phyloP scores from a whole-genome alignment of 92 coral and sea anemone genomes.

The Scolanthus callimorphus region DNA sequence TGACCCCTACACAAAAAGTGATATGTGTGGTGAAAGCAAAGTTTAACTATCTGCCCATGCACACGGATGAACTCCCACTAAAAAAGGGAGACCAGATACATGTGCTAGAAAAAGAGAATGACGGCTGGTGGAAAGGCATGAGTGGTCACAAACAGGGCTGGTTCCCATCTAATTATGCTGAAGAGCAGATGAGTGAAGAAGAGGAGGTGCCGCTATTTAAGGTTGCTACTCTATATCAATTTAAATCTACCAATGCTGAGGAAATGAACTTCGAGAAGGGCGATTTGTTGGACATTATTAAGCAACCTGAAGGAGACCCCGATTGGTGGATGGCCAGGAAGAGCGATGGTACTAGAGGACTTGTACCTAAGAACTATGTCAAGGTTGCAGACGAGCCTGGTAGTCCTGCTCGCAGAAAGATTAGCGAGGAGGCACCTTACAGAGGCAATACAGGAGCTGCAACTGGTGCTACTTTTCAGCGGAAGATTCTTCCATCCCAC shows the following conservation, averaged over 20 bases:
- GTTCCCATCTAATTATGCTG: slow-evolving; percentile 92
- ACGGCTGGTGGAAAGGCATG: slow-evolving; percentile 98
- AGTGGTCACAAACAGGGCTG: slow-evolving; percentile 69
- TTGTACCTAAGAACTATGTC: slow-evolving; percentile 95
- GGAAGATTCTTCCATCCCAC: slow-evolving; percentile 40
- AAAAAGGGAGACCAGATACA: slow-evolving; percentile 75
- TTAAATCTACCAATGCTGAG: slow-evolving; percentile 68
- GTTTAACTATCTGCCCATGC: slow-evolving; percentile 73
- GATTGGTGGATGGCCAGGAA: slow-evolving; percentile 97
- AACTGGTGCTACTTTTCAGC: slow-evolving; percentile 5
- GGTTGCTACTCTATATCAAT: slow-evolving; percentile 80
- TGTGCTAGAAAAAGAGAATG: slow-evolving; percentile 90
- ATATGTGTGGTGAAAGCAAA: slow-evolving; percentile 71
- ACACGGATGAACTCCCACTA: slow-evolving; percentile 85
- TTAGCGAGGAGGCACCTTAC: slow-evolving; percentile 5
- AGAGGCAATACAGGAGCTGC: slow-evolving; percentile 17
- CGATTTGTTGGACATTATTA: slow-evolving; percentile 76
- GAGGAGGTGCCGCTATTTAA: slow-evolving; percentile 43
- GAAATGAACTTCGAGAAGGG: slow-evolving; percentile 88
- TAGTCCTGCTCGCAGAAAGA: slow-evolving; percentile 1
- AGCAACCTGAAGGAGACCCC: slow-evolving; percentile 90
- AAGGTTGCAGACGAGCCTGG: slow-evolving; percentile 43
- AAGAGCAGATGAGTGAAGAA: slow-evolving; percentile 36
- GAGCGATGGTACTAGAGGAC: slow-evolving; percentile 76
- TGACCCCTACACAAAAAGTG: slow-evolving; percentile 41